These are phyloP conservation scores for Embiotoca jacksoni DNA, from an alignment of 2,113 vertebrate genomes.

Conservation along the genomic window DNA sequence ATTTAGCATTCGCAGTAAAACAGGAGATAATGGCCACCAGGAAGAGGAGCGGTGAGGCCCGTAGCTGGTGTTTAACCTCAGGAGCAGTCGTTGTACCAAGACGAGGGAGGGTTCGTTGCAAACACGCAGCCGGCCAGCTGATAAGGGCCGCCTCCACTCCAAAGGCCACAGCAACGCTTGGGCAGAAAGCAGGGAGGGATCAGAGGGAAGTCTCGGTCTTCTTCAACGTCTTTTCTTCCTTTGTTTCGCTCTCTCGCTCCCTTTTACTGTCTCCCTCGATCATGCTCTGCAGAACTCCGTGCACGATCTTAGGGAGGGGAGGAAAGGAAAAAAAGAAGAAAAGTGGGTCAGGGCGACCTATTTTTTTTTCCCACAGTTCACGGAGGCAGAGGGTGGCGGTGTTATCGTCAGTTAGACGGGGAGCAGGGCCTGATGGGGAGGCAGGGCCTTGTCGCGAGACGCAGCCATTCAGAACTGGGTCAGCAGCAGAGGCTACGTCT, in stretches of 20 bases:
- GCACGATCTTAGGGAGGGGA: conserved; percentile 75
- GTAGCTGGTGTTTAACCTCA: conserved; percentile 44
- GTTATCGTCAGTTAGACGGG: conserved; percentile 84
- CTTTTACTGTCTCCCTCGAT: conserved; percentile 77
- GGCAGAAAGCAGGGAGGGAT: conserved; percentile 55
- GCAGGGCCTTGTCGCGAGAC: conserved; percentile 83
- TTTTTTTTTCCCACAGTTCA: conserved; percentile 87
- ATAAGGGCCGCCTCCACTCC: conserved; percentile 63
- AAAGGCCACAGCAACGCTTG: conserved; percentile 44
- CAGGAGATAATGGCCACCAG: conserved; percentile 47
- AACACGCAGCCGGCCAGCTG: conserved; percentile 59
- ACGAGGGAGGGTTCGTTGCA: conserved; percentile 57
- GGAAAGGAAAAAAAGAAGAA: conserved; percentile 55
- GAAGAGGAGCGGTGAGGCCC: conserved; percentile 24
- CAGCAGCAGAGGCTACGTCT: conserved; percentile 83
- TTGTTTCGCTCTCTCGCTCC: conserved; percentile 46
- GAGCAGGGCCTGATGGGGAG: conserved; percentile 83
- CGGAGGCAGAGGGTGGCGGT: conserved; percentile 84
- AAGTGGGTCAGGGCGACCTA: conserved; percentile 88
- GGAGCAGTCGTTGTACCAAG: conserved; percentile 67
- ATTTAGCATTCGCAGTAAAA: conserved; percentile 64
- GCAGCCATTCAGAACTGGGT: conserved; percentile 86
- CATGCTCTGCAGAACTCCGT: conserved; percentile 80
- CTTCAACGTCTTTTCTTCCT: conserved; percentile 45
- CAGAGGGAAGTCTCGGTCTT: conserved; percentile 47